Evolutionary conservation across 1,140 invertebrate species (phyloP), one percentile per base, ranked within the genome.

Genomic region (Dreissena polymorpha): DNA sequence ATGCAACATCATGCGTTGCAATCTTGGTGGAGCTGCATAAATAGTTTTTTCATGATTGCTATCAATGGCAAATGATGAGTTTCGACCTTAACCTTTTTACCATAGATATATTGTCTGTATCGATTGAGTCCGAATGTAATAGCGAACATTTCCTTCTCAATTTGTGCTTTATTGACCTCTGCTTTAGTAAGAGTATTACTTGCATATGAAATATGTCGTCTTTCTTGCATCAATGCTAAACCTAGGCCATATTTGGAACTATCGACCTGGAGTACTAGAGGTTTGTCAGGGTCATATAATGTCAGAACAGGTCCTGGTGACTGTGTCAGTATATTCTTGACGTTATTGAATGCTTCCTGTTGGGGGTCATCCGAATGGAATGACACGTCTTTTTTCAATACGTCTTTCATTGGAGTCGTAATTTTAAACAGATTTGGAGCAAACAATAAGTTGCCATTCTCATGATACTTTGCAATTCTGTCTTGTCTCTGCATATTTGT

Each of bases 61-160:
- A 27, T 25, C 18, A 68, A 25, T 27, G 23, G 67, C 29, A 25
- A 21, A 39, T 68, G 67, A 27, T 68, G 5, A 68, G 67, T 68
- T 39, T 68, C 67, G 16, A 68, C 67, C 16, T 21, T 25, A 7
- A 78, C 23, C 39, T 78, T 21, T 49, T 14, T 29, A 67, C 25
- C 49, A 51, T 50, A 78, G 27, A 65, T 18, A 51, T 16, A 78
- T n/a, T 78, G 21, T 18, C 67, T 55, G 25, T 65, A 25, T 25
- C 23, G 21, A 64, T n/a, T 76, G 16, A 23, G 23, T 21, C 53
- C 27, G 25, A 21, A 78, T 51, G 8, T 1, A 29, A 78, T 78
- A 21, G 21, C 29, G 3, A 94, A 87, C 8, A 93, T 88, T 91
- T 95, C 94, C 87, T 91, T 75, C 86, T 94, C 93, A 3, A 94